These are phyloP conservation scores for Galleria mellonella DNA, from an alignment of 1,140 invertebrate species.

Conservation along the genomic window DNA sequence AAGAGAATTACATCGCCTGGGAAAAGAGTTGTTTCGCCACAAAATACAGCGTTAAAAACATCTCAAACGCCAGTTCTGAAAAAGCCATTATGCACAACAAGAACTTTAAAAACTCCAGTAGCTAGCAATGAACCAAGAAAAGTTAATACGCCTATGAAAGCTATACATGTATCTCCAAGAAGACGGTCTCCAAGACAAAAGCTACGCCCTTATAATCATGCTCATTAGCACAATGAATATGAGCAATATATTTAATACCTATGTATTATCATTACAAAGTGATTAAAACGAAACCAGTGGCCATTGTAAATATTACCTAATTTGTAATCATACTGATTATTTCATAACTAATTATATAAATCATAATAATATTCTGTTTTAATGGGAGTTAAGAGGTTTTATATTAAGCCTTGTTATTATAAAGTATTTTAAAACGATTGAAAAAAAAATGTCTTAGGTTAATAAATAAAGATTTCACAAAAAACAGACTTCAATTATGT, in stretches of 20 bases:
- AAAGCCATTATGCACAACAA: slow-evolving; percentile 45
- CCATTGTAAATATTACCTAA: slow-evolving; percentile 33
- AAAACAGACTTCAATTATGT: too few species aligned
- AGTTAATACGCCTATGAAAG: slow-evolving; percentile 49
- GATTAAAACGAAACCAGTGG: slow-evolving; percentile 21
- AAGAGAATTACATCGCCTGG: slow-evolving; percentile 42
- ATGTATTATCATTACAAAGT: slow-evolving; percentile 4
- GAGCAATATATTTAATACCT: background rate
- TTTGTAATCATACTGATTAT: slow-evolving; percentile 1
- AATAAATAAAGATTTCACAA: too few species aligned
- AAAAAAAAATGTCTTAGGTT: too few species aligned
- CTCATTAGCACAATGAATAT: background rate
- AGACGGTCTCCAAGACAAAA: slow-evolving; percentile 56
- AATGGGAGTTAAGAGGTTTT: slow-evolving; percentile 10
- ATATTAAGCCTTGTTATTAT: too few species aligned
- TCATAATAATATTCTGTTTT: slow-evolving; percentile 9
- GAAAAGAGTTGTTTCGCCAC: slow-evolving; percentile 50
- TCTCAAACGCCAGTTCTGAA: slow-evolving; percentile 46
- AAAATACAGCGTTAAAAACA: slow-evolving; percentile 22
- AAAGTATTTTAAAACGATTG: too few species aligned
- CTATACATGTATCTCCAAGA: slow-evolving; percentile 55
- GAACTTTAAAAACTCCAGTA: slow-evolving; percentile 32
- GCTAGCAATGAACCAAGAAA: slow-evolving; percentile 32
- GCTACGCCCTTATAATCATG: slow-evolving; percentile 19
- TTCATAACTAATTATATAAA: slow-evolving; percentile 5